Evolutionary conservation across 2,797 vertebrate genomes (phyloP).

Genomic region (Rhinophrynus dorsalis): DNA sequence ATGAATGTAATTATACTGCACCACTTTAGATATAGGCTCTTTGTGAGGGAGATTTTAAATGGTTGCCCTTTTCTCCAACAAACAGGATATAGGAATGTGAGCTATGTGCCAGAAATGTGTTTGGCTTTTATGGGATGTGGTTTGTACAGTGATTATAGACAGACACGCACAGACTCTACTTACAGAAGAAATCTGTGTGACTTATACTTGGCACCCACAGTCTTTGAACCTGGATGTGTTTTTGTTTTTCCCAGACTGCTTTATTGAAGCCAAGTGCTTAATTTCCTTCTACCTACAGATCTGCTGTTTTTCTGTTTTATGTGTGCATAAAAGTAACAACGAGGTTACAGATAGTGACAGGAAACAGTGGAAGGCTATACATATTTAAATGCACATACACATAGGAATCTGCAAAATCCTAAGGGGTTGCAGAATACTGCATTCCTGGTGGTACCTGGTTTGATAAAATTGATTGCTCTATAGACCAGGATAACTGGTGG

Average conservation of each 20-base stretch:
- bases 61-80: no score
- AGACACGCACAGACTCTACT: not conserved
- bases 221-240: not conserved
- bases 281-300: not conserved
- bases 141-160: not conserved
- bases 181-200: not conserved
- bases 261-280: not conserved
- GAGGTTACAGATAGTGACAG: not conserved
- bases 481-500: no score
- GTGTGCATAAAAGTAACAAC: not conserved
- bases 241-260: constrained; percentile 4
- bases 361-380: not conserved
- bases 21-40: no score
- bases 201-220: not conserved
- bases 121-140: not conserved
- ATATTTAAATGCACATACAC: no score
- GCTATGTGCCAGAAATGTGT: not conserved
- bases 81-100: not conserved
- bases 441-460: no score
- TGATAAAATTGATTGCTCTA: no score
- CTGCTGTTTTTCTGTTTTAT: not conserved
- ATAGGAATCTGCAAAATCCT: no score
- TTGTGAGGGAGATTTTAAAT: no score
- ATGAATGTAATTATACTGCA: no score
- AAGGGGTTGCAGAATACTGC: no score